A percentile compares a stretch with the other conserved stretches of the same genome.
These are phyloP conservation scores for Polyommatus iphigenia DNA, from an alignment of 2,888 invertebrate genomes.

Conservation along the genomic window DNA sequence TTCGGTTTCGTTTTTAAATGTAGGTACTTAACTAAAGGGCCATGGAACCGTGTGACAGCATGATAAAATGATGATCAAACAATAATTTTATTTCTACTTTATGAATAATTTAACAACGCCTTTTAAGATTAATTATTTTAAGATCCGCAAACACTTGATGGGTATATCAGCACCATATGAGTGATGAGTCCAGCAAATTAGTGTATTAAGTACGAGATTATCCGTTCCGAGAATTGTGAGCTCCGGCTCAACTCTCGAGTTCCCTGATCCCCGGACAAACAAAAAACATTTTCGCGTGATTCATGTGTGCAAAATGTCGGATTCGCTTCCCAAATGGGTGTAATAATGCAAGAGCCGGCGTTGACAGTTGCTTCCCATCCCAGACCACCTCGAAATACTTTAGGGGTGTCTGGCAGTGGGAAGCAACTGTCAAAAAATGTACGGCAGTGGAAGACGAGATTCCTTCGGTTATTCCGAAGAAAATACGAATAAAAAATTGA, in stretches of 20 bases:
- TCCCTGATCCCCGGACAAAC: slow-evolving; percentile 35
- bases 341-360: not conserved
- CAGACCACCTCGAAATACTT: too few species aligned
- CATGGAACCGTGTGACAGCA: too few species aligned
- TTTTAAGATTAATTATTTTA: not conserved
- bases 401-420: too few species aligned
- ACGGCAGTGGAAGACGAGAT: too few species aligned
- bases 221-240: slow-evolving; percentile 31
- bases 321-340: slow-evolving; percentile 4
- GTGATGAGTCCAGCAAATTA: slow-evolving; percentile 9
- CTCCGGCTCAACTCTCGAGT: slow-evolving; percentile 36
- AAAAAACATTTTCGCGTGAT: slow-evolving; percentile 35
- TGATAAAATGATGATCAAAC: too few species aligned
- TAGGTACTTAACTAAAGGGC: too few species aligned
- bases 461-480: too few species aligned
- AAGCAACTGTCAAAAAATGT: too few species aligned
- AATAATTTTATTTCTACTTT: not conserved
- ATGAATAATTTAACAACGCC: not conserved
- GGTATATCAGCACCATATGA: slow-evolving; percentile 3
- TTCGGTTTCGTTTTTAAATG: too few species aligned
- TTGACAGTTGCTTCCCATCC: too few species aligned
- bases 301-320: slow-evolving; percentile 33
- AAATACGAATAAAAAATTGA: too few species aligned
- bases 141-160: not conserved
- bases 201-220: not conserved